These are phyloP conservation scores for Stratiomys singularior DNA, from an alignment of 2,888 invertebrate genomes.

Conservation along the genomic window DNA sequence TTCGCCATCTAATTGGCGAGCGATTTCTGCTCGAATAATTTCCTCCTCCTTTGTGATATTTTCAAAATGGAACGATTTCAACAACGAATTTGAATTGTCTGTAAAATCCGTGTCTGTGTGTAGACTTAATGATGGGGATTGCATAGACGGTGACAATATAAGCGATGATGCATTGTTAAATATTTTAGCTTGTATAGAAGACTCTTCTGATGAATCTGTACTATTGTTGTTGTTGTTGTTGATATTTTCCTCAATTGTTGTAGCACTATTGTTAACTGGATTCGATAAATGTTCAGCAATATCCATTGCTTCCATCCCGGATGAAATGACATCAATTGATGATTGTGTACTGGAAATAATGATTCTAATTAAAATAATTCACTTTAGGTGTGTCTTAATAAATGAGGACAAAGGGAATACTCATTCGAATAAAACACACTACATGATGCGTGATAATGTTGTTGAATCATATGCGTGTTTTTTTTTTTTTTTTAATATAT, in stretches of 20 bases:
- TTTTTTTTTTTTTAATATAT: neutral
- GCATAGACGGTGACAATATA: neutral
- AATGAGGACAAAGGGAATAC: neutral
- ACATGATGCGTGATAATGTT: neutral
- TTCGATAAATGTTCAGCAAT: slow-evolving; percentile 16
- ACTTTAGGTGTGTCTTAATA: neutral
- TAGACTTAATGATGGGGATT: neutral
- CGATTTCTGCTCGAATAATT: slow-evolving; percentile 48
- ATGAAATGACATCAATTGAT: slow-evolving; percentile 31
- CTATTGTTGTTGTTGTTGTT: slow-evolving; percentile 34
- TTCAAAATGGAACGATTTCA: slow-evolving; percentile 54
- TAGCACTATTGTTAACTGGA: slow-evolving; percentile 38
- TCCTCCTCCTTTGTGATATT: slow-evolving; percentile 60
- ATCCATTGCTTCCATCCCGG: slow-evolving; percentile 19
- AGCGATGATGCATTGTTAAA: neutral
- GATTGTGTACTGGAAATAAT: slow-evolving; percentile 47
- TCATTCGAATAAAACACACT: neutral
- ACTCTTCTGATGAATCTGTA: slow-evolving; percentile 42
- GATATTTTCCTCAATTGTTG: slow-evolving; percentile 19
- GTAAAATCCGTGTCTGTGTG: neutral
- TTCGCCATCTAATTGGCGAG: slow-evolving; percentile 53
- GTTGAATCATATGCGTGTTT: neutral
- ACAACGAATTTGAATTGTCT: neutral
- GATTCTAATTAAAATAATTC: neutral
- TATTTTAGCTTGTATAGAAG: neutral